Conservation (phyloP, 2,888 invertebrate species). For the Strigamia transsilvanica region DNA sequence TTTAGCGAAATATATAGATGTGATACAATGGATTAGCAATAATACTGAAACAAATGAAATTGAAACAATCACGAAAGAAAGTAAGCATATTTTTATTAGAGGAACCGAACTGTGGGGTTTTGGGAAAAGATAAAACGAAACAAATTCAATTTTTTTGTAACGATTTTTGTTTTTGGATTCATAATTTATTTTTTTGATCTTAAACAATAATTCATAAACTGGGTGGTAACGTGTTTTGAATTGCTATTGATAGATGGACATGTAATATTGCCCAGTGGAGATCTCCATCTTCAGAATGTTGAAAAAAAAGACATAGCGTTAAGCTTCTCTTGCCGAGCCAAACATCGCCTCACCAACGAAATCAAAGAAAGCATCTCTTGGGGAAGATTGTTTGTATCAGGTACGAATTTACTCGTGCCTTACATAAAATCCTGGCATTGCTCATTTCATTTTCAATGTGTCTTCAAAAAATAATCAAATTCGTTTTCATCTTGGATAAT, state of each 20-base stretch:
- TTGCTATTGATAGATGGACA: conserved; percentile 9
- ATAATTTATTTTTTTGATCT: no score
- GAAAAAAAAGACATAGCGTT: conserved; percentile 1
- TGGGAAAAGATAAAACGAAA: no score
- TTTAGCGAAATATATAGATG: conserved; percentile 31
- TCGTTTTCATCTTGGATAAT: not conserved
- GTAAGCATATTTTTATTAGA: conserved; percentile 23
- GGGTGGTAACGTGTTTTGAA: not conserved
- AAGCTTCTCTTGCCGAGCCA: conserved; percentile 40
- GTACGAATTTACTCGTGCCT: conserved; percentile 13
- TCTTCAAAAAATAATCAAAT: not conserved
- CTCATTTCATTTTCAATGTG: not conserved
- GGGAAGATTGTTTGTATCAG: conserved; percentile 50
- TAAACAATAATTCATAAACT: no score
- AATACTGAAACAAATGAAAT: conserved; percentile 40
- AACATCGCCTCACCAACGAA: conserved; percentile 49
- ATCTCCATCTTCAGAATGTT: conserved; percentile 52
- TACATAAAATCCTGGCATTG: not conserved
- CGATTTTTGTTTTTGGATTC: no score
- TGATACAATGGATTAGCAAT: conserved; percentile 46
- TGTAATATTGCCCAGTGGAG: conserved; percentile 50
- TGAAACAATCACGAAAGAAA: conserved; percentile 38
- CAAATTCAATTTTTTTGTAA: no score
- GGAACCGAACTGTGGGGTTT: no score
- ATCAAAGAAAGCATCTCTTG: conserved; percentile 41